Base-by-base conservation (phyloP, 92 coral and sea anemone species). In the Parazoanthus atlanticus region DNA sequence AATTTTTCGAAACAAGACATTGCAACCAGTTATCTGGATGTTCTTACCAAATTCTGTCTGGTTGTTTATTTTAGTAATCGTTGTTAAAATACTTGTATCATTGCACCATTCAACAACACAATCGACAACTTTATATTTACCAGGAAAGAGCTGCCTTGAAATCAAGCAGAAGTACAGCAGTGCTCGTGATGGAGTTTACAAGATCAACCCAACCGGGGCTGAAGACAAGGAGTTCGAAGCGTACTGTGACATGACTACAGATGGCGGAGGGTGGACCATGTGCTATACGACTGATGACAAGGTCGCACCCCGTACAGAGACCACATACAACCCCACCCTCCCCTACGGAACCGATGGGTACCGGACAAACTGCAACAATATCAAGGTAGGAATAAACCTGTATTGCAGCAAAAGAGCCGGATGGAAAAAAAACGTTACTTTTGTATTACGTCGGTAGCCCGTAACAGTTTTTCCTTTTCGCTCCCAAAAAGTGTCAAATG, bases 191-290 rank as follows among this genome's bases (percentile, higher is more conserved):
- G 92, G 89, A 28, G 29, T 89, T 84, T 89, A 90, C 76, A 77
- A 47, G 90, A 49, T 90, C 61, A 75, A 86, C 78, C 86, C 92
- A n/a, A 89, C 71, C 66, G 89, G 90, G 76, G 86, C 74, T 70
- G 32, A 23, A 74, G 47, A 31, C 56, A 73, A 84, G 33, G 85
- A 84, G 66, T 90, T 90, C 70, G 74, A 13, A 26, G 92, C 89
- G 28, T 86, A 86, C 86, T 90, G 92, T 40, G 92, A 90, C 46
- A 90, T 90, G 92, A 78, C 86, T 43, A 85, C 89, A 85, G n/a
- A 85, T 85, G 82, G 81, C 85, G 92, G 92, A 47, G 92, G 92
- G 49, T 90, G 92, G 92, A 86, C 90, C 76, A 90, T 90, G 92
- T 90, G 92, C 54, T 90, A 90, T 80, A 78, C 92, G 41, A 90